These are phyloP conservation scores for Pandemis cinnamomeana DNA, from an alignment of 2,888 invertebrate species.

Conservation along the genomic window DNA sequence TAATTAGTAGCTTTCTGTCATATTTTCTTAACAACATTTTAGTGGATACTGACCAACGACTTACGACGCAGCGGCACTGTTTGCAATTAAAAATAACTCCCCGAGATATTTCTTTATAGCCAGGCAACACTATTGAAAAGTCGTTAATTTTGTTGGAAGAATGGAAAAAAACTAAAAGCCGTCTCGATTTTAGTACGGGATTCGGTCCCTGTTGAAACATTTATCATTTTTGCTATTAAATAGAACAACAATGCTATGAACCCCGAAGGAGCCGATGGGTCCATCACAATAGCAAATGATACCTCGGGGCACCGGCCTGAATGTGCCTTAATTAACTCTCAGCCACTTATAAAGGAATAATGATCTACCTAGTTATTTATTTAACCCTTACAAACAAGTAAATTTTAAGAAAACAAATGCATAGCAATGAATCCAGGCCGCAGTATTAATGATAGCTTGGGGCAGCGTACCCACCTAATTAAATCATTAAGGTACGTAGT, in stretches of 20 bases:
- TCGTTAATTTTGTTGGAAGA: slow-evolving; percentile 33
- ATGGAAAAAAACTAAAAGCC: slow-evolving; percentile 44
- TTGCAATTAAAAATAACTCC: slow-evolving; percentile 26
- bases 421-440: slow-evolving; percentile 38
- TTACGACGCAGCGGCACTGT: slow-evolving; percentile 16
- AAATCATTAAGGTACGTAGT: slow-evolving; percentile 36
- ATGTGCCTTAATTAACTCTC: slow-evolving; percentile 81
- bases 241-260: slow-evolving; percentile 72
- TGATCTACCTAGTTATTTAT: slow-evolving; percentile 61
- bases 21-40: slow-evolving; percentile 58
- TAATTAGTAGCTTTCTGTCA: slow-evolving; percentile 76
- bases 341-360: slow-evolving; percentile 75
- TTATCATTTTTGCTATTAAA: slow-evolving; percentile 84
- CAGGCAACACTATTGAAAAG: slow-evolving; percentile 32
- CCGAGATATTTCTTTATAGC: slow-evolving; percentile 1
- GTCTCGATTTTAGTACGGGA: slow-evolving; percentile 59
- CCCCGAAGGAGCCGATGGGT: slow-evolving; percentile 79
- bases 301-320: slow-evolving; percentile 75
- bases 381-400: slow-evolving; percentile 49
- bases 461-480: slow-evolving; percentile 35
- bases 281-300: slow-evolving; percentile 82
- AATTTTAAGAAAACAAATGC: slow-evolving; percentile 45
- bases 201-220: slow-evolving; percentile 72
- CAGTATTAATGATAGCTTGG: slow-evolving; percentile 26
- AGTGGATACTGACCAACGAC: slow-evolving; percentile 34